A percentile compares a stretch with the other conserved stretches of the same genome.
Evolutionary conservation across 1,140 invertebrate species (phyloP).

Genomic region (Trypoxylus dichotomus): DNA sequence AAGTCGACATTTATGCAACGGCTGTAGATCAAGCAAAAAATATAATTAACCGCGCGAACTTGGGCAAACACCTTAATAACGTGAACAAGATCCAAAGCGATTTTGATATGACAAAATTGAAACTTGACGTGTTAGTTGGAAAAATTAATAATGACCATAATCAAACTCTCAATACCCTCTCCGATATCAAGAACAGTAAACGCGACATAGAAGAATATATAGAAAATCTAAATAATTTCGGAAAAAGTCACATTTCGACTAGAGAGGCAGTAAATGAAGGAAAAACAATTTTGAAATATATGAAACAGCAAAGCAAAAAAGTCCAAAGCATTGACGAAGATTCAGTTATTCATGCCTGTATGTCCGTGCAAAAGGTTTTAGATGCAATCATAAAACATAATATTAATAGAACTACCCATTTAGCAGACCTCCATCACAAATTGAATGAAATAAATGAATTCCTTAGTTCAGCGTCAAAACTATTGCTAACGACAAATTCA

Average conservation of each 20-base stretch:
- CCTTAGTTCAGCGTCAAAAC: slow-evolving; percentile 33
- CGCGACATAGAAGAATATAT: slow-evolving; percentile 36
- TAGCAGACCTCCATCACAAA: neutral
- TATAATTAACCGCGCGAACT: slow-evolving; percentile 52
- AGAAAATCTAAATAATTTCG: slow-evolving; percentile 42
- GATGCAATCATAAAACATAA: slow-evolving; percentile 17
- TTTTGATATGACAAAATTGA: slow-evolving; percentile 26
- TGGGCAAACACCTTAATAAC: slow-evolving; percentile 28
- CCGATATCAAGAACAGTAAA: slow-evolving; percentile 17
- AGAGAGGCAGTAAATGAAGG: slow-evolving; percentile 43
- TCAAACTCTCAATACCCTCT: neutral
- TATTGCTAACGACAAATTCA: slow-evolving; percentile 29
- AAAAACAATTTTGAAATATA: slow-evolving; percentile 39
- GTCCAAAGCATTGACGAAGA: slow-evolving; percentile 29
- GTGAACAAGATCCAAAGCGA: slow-evolving; percentile 25
- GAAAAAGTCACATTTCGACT: slow-evolving; percentile 41
- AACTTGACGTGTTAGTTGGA: neutral
- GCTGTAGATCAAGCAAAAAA: slow-evolving; percentile 54
- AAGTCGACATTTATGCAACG: slow-evolving; percentile 41
- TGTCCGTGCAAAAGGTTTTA: slow-evolving; percentile 29
- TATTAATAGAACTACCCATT: neutral
- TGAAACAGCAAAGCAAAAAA: slow-evolving; percentile 36
- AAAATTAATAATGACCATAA: slow-evolving; percentile 11
- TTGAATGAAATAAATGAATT: slow-evolving; percentile 4
- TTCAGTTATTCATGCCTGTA: slow-evolving; percentile 36